Evolutionary conservation across 1,140 invertebrate species (phyloP).

Genomic region (Temnothorax curvispinosus): DNA sequence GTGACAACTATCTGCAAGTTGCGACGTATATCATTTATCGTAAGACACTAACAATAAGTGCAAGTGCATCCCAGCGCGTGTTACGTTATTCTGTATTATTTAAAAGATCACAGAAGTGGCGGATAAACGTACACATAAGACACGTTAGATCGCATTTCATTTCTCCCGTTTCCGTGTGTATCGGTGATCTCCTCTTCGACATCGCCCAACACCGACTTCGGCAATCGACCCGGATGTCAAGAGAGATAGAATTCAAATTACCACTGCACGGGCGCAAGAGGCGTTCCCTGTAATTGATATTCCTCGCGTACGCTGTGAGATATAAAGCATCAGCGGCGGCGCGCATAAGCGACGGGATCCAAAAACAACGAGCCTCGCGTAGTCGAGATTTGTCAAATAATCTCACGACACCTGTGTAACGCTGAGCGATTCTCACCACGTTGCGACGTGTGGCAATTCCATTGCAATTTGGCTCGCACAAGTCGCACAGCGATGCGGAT

Average conservation of each 20-base stretch:
- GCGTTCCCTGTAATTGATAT: constrained; percentile 20
- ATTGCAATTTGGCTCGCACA: not conserved
- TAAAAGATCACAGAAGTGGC: constrained; percentile 3
- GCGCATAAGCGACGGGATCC: not conserved
- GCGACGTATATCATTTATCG: not conserved
- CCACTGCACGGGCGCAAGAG: not conserved
- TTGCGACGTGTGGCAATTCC: not conserved
- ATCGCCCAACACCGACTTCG: not conserved
- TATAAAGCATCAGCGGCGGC: not conserved
- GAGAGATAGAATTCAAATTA: constrained; percentile 39
- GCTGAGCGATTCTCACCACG: not conserved
- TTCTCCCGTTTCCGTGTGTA: not conserved
- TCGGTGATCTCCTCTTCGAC: not conserved
- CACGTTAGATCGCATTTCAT: not conserved
- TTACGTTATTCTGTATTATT: constrained; percentile 1
- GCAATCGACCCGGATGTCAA: constrained; percentile 14
- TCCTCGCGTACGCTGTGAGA: not conserved
- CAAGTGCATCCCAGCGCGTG: not conserved
- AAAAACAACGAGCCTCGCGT: not conserved
- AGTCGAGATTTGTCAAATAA: constrained; percentile 18
- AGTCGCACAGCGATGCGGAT: constrained; percentile 17
- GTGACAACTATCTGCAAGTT: not conserved
- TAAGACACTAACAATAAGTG: not conserved
- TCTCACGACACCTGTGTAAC: constrained; percentile 17
- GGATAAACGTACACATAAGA: not conserved